Percentiles rank a stretch among this genome's conserved stretches.
Evolutionary conservation across 2,113 vertebrate species (phyloP).

Genomic region (Sclerurus mexicanus): DNA sequence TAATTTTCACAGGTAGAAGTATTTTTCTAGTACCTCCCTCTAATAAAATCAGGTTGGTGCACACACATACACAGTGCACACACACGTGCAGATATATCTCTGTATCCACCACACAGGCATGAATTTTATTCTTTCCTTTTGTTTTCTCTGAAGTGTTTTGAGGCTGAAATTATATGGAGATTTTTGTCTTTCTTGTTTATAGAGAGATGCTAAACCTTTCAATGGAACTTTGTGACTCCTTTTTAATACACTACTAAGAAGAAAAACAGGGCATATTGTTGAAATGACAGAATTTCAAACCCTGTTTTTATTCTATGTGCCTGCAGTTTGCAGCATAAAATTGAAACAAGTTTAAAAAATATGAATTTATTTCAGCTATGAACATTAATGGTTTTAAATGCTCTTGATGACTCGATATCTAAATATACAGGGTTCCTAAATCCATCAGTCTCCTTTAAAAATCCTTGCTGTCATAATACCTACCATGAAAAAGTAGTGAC

Average conservation of each 20-base stretch:
- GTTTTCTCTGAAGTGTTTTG: neutral
- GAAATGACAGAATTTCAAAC: neutral
- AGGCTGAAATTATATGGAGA: neutral
- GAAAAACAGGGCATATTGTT: neutral
- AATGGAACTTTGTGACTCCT: neutral
- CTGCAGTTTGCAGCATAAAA: neutral
- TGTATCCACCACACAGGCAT: neutral
- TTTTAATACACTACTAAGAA: neutral
- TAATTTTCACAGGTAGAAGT: neutral
- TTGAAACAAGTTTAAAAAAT: neutral
- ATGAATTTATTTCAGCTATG: neutral
- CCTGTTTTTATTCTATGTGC: neutral
- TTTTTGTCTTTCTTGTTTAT: neutral
- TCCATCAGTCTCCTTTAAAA: neutral
- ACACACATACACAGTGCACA: neutral
- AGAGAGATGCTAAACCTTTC: neutral
- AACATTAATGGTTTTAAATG: neutral
- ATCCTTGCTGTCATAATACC: neutral
- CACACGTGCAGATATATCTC: accelerated
- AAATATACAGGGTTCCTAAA: neutral
- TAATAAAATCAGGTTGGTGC: neutral
- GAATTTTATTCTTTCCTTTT: neutral
- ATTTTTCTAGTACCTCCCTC: neutral
- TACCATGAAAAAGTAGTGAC: neutral
- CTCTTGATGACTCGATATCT: neutral